Base-by-base conservation (phyloP, 2,797 vertebrate species). In the Buphagus erythrorhynchus region DNA sequence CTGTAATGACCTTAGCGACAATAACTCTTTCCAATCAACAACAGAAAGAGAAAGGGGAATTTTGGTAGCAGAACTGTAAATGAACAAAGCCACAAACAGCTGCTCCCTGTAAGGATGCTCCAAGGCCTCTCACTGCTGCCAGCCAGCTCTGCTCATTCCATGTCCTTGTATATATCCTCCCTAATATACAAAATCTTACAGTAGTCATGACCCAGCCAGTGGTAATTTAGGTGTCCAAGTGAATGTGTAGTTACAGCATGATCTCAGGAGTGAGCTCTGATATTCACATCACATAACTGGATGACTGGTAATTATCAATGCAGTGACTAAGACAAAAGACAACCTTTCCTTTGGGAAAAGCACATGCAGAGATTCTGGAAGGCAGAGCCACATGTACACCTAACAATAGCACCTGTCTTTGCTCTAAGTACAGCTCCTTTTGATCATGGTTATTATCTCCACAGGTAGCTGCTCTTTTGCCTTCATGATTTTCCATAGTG, bases 401-500 rank as follows among this genome's bases (percentile, higher is more conserved):
- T 73, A 63, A 82, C 42, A 92, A 91, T 12, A 96, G 55, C 80
- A 90, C 63, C 83, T 88, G 90, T 62, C 63, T 88, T 54, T 42
- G 7, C 48, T 88, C 3, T 67, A 81, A 91, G 54, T 68, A 54
- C 45, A 46, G 49, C 1, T 76, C 58, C 38, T 86, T 96, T 79
- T 92, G 68, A 94, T 94, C 90, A 92, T 9, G 24, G 77, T 92
- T 94, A 93, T 96, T 93, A 94, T 85, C 93, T 87, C 83, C 77
- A 68, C 59, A 74, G 71, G 92, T 33, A 82, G 59, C 74, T 93
- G 90, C 84, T 96, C 80, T 85, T 94, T 96, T 82, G 52, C 88
- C 77, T 77, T 86, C 52, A 12, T 74, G 40, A 74, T 90, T 93
- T 92, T 87, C 71, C 46, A 45, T 38, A 77, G 68, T 46, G 26